Conservation (phyloP, 2,797 vertebrate species). For the Pteronotus mesoamericanus region DNA sequence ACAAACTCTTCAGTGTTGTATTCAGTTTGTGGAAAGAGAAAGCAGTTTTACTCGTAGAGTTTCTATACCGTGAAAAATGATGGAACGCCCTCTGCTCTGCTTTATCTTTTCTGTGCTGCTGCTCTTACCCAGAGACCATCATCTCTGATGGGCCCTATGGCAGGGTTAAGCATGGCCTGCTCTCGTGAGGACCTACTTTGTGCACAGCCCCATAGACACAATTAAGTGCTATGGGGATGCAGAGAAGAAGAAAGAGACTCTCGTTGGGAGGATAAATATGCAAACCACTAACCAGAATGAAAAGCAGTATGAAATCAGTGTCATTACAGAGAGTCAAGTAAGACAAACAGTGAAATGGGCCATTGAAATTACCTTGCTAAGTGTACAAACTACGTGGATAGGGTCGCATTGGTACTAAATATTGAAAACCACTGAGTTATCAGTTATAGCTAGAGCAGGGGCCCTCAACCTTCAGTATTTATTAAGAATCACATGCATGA, state of each 20-base stretch:
- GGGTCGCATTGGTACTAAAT: neutral
- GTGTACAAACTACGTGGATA: neutral
- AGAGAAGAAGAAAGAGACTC: neutral
- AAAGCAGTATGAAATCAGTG: neutral
- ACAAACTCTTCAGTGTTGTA: neutral
- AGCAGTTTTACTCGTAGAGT: fast-evolving
- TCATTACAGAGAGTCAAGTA: neutral
- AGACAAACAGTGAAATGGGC: neutral
- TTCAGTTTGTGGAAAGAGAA: neutral
- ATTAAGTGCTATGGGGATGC: neutral
- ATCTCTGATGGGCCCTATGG: neutral
- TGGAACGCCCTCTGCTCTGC: neutral
- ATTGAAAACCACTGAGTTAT: neutral
- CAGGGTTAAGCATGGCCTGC: neutral
- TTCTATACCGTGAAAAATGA: neutral
- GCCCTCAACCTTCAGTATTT: neutral
- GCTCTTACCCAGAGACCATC: neutral
- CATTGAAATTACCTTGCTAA: neutral
- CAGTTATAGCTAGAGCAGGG: neutral
- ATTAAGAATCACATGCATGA: neutral
- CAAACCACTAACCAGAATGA: neutral
- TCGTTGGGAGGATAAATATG: neutral
- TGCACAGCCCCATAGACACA: neutral
- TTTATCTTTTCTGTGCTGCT: neutral
- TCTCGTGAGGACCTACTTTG: neutral